Percentiles rank a stretch among this genome's conserved stretches.
Conservation (phyloP, 2,113 vertebrate species). For the Clarias gariepinus region DNA sequence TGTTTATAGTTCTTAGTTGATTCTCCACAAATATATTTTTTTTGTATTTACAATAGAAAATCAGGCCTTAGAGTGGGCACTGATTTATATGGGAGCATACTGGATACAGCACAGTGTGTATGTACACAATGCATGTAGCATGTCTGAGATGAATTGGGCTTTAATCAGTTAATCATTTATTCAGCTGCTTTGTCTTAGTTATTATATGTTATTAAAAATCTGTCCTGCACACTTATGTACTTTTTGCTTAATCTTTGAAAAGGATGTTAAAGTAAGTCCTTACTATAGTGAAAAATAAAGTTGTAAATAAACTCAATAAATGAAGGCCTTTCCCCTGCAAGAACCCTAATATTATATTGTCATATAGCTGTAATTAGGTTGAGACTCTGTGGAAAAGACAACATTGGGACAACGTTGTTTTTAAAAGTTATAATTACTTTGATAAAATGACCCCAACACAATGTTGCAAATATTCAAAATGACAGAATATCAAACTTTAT, state of each 20-base stretch:
- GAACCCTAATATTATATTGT: no score
- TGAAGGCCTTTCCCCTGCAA: neutral
- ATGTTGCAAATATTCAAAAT: no score
- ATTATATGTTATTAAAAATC: neutral
- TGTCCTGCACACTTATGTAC: neutral
- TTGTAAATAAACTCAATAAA: neutral
- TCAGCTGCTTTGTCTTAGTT: neutral
- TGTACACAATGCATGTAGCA: neutral
- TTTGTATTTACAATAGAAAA: conserved; percentile 79
- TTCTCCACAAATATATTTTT: conserved; percentile 60
- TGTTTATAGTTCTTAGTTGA: conserved; percentile 53
- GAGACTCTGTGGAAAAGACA: no score
- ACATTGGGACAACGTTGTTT: no score
- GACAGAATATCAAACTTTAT: no score
- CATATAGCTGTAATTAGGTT: no score
- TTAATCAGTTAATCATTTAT: neutral
- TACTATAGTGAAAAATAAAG: neutral
- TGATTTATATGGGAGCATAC: neutral
- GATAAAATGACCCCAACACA: no score
- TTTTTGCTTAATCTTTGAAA: neutral
- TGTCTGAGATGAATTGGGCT: neutral
- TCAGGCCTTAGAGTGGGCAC: conserved; percentile 56
- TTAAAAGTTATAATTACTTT: no score
- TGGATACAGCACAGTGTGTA: neutral
- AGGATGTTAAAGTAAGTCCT: neutral